These are phyloP conservation scores for Nomada lathburiana DNA, from an alignment of 2,888 invertebrate species.

Conservation along the genomic window DNA sequence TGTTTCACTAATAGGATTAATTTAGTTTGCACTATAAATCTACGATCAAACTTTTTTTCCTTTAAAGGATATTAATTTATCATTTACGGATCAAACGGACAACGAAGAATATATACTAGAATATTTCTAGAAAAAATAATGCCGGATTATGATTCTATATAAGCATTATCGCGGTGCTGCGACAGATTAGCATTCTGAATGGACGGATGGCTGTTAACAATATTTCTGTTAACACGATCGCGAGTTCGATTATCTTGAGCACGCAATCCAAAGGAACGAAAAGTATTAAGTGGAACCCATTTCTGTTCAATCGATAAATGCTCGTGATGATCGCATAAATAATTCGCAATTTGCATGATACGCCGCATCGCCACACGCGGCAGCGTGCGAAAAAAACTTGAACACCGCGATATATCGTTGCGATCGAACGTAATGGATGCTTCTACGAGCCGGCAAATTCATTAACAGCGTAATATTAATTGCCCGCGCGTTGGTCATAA, in stretches of 20 bases:
- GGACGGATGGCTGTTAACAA: not conserved
- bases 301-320: not conserved
- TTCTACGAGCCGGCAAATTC: slow-evolving; percentile 28
- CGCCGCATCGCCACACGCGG: not conserved
- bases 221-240: not conserved
- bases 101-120: too few species aligned
- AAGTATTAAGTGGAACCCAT: not conserved
- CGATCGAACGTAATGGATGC: slow-evolving; percentile 25
- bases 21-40: too few species aligned
- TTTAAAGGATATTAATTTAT: too few species aligned
- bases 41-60: too few species aligned
- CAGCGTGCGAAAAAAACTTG: slow-evolving; percentile 17
- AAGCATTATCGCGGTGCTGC: too few species aligned
- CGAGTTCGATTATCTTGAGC: not conserved
- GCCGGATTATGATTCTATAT: too few species aligned
- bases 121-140: too few species aligned
- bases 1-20: too few species aligned
- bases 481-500: slow-evolving; percentile 38
- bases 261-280: not conserved
- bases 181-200: too few species aligned
- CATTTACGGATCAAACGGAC: too few species aligned
- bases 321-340: not conserved
- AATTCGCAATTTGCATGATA: slow-evolving; percentile 15
- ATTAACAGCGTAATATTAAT: slow-evolving; percentile 47
- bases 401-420: slow-evolving; percentile 36